phyloP scores from a whole-genome alignment of 92 coral and sea anemone species.

The Montipora capitata region DNA sequence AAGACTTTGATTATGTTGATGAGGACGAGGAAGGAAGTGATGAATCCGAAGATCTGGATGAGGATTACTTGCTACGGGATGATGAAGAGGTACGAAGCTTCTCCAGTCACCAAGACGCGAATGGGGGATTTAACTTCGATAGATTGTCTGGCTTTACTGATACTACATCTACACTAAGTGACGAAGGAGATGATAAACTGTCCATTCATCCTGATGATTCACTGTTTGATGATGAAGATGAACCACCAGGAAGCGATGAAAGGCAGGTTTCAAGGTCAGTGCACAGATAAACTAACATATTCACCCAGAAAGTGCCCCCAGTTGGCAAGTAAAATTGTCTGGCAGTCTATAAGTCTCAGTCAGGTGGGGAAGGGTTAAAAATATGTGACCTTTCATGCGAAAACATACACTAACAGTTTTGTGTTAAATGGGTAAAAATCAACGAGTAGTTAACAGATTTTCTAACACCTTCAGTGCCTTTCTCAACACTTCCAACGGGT shows the following conservation, averaged over 20 bases:
- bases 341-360: neutral
- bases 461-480: no score
- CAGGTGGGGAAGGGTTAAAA: neutral
- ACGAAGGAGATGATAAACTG: slow-evolving; percentile 67
- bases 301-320: no score
- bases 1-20: slow-evolving; percentile 27
- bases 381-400: no score
- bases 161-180: slow-evolving; percentile 52
- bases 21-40: slow-evolving; percentile 13
- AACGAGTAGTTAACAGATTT: no score
- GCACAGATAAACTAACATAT: neutral
- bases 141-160: slow-evolving; percentile 46
- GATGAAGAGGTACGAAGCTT: neutral
- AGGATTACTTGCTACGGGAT: slow-evolving; percentile 24
- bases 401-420: no score
- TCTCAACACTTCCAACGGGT: no score
- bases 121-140: neutral
- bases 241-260: neutral
- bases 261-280: slow-evolving; percentile 25
- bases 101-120: neutral
- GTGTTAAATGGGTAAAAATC: no score
- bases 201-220: slow-evolving; percentile 65
- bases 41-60: neutral
- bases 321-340: neutral
- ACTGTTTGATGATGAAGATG: slow-evolving; percentile 73